Percentiles rank a stretch among this genome's conserved stretches.
phyloP scores from a whole-genome alignment of 1,140 invertebrate species.

The Conopomorpha cramerella region DNA sequence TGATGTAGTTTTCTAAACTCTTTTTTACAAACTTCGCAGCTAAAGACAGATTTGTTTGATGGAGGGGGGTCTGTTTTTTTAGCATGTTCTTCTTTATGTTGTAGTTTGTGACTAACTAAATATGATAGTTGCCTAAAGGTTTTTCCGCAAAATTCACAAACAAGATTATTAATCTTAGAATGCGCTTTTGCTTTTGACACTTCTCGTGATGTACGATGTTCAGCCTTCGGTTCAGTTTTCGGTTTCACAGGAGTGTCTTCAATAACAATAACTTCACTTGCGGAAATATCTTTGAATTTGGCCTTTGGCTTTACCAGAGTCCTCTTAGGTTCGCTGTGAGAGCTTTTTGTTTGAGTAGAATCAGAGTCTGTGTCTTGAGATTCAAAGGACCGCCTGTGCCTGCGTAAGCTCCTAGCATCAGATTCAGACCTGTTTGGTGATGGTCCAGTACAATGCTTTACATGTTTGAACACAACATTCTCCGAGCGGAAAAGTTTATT shows the following conservation, averaged over 20 bases:
- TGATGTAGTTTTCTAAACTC: conserved; percentile 53
- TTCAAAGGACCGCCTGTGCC: conserved; percentile 18
- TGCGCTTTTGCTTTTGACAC: conserved; percentile 16
- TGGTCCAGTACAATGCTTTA: conserved; percentile 54
- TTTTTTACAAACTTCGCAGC: conserved; percentile 54
- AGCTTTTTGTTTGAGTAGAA: conserved; percentile 19
- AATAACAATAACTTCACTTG: conserved; percentile 17
- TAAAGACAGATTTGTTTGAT: conserved; percentile 29
- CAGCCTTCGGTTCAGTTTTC: conserved; percentile 13
- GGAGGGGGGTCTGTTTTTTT: conserved; percentile 21
- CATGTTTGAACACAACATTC: conserved; percentile 57
- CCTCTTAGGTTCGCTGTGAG: conserved; percentile 6
- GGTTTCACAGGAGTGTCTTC: conserved; percentile 31
- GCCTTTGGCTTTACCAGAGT: not conserved
- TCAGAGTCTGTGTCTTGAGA: conserved; percentile 29
- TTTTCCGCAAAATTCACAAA: conserved; percentile 53
- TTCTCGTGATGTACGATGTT: conserved; percentile 11
- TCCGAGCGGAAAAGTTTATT: conserved; percentile 51
- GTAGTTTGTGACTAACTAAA: conserved; percentile 43
- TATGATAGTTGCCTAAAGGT: conserved; percentile 54
- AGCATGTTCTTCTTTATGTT: conserved; percentile 26
- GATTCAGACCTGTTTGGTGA: conserved; percentile 43
- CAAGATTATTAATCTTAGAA: conserved; percentile 19
- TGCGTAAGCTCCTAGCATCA: conserved; percentile 27
- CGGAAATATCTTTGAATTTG: no score